A percentile compares a stretch with the other conserved stretches of the same genome.
Conservation (phyloP, 2,797 vertebrate genomes). For the Nothura maculosa region DNA sequence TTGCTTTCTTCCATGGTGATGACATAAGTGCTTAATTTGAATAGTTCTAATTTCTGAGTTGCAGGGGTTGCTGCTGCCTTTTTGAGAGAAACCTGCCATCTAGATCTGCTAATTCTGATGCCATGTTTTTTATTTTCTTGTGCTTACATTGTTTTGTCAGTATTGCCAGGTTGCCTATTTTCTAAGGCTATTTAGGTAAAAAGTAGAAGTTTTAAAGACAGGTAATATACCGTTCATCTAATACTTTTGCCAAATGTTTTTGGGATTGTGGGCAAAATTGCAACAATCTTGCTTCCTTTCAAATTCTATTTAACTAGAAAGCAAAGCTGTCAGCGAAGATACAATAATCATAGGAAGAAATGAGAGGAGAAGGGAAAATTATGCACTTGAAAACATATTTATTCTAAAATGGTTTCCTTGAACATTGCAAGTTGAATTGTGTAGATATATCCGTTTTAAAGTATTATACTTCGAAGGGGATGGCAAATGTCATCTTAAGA, state of each 20-base stretch:
- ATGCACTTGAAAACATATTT: neutral
- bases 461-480: neutral
- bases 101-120: neutral
- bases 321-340: neutral
- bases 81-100: neutral
- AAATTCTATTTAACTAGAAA: neutral
- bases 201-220: neutral
- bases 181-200: neutral
- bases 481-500: neutral
- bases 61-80: neutral
- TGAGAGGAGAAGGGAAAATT: neutral
- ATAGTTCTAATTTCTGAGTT: neutral
- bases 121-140: neutral
- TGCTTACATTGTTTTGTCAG: neutral
- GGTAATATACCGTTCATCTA: neutral
- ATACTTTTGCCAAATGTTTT: neutral
- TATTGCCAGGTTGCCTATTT: neutral
- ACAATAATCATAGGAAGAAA: neutral
- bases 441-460: neutral
- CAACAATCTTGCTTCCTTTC: neutral
- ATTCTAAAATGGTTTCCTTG: neutral
- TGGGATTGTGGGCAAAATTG: neutral
- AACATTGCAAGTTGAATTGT: neutral
- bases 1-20: neutral
- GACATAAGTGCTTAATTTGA: neutral